These are phyloP conservation scores for Borostomias antarcticus DNA, from an alignment of 2,797 vertebrate species.

Conservation along the genomic window DNA sequence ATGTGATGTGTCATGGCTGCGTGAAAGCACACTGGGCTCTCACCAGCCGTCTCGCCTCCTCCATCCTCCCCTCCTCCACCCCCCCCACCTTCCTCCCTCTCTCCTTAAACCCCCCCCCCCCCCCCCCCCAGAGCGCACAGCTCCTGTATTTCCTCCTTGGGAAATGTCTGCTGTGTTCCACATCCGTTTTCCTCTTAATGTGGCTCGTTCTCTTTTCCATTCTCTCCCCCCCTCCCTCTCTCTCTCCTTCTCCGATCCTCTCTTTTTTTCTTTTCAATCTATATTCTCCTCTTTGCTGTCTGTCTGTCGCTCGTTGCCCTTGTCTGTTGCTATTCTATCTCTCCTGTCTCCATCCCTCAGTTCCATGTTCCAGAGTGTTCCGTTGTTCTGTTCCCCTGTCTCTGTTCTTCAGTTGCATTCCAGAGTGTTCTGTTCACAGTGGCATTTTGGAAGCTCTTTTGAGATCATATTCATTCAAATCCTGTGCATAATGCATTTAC, in stretches of 20 bases:
- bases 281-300: no score
- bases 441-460: conserved; percentile 11
- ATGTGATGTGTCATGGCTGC: neutral
- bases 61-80: neutral
- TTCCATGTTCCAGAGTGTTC: no score
- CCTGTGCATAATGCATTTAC: conserved; percentile 35
- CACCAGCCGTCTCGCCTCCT: neutral
- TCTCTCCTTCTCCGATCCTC: no score
- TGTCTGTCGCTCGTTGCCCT: no score
- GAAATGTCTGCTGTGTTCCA: neutral
- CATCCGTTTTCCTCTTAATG: conserved; percentile 1
- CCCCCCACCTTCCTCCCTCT: neutral
- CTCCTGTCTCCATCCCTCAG: neutral
- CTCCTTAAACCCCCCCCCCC: no score
- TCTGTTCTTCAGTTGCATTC: no score
- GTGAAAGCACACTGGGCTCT: neutral
- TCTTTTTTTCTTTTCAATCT: no score
- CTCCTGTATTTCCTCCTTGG: conserved; percentile 6
- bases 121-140: neutral
- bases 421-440: neutral
- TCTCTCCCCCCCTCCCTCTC: neutral
- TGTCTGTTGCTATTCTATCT: neutral
- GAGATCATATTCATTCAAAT: conserved; percentile 40
- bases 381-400: neutral
- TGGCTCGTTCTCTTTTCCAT: neutral